Evolutionary conservation across 1,140 invertebrate genomes (phyloP).

Genomic region (Meloidogyne exigua): DNA sequence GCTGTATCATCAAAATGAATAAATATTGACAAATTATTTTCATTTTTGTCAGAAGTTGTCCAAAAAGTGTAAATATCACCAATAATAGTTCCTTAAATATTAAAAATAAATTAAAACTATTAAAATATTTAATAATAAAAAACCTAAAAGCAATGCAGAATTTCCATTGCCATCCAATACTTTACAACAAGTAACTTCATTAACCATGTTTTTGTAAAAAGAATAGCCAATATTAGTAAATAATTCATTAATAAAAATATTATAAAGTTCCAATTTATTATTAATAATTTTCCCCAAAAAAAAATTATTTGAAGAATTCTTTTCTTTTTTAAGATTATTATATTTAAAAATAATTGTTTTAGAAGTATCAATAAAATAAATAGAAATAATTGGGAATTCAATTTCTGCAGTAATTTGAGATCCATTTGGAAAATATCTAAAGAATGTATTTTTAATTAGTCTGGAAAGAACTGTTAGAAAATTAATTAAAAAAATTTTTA

Average conservation of each 20-base stretch:
- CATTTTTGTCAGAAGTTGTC: neutral
- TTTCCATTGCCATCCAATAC: slow-evolving; percentile 25
- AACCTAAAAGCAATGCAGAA: slow-evolving; percentile 36
- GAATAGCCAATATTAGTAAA: too few relatives aligned
- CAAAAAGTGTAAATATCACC: slow-evolving; percentile 33
- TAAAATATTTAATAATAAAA: neutral
- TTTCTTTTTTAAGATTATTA: slow-evolving; percentile 12
- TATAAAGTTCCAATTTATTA: neutral
- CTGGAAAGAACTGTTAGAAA: neutral
- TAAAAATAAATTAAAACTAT: slow-evolving; percentile 8
- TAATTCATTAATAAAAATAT: too few relatives aligned
- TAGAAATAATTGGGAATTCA: slow-evolving; percentile 26
- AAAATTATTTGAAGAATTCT: neutral
- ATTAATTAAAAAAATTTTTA: neutral
- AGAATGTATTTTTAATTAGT: neutral
- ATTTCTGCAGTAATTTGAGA: slow-evolving; percentile 12
- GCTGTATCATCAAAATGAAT: slow-evolving; percentile 30
- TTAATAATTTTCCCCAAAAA: neutral
- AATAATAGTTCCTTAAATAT: slow-evolving; percentile 32
- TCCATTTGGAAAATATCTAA: slow-evolving; percentile 25
- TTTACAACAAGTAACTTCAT: slow-evolving; percentile 27
- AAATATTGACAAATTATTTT: slow-evolving; percentile 21
- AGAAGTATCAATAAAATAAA: slow-evolving; percentile 31
- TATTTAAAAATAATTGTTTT: slow-evolving; percentile 24
- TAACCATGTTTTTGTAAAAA: too few relatives aligned